These are phyloP conservation scores for Tipula unca DNA, from an alignment of 2,888 invertebrate species.

Conservation along the genomic window DNA sequence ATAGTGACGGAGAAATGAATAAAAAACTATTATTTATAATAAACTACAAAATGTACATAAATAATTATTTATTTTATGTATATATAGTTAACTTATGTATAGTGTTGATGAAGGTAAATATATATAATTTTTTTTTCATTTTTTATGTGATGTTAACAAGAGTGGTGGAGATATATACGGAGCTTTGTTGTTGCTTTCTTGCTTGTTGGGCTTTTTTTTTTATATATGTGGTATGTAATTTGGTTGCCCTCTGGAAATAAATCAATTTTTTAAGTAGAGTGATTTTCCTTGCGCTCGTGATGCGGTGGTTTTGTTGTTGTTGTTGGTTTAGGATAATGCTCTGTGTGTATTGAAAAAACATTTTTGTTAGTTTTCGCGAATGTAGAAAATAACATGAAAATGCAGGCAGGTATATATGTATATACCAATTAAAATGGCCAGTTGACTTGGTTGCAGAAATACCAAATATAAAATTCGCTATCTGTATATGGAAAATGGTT, in stretches of 20 bases:
- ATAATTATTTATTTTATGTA: not conserved
- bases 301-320: not conserved
- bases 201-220: not conserved
- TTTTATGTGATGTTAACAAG: not conserved
- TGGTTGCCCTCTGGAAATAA: not conserved
- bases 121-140: not conserved
- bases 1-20: not conserved
- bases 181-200: not conserved
- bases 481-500: too few species aligned
- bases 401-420: too few species aligned
- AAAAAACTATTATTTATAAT: not conserved
- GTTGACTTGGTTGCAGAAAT: too few species aligned
- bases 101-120: conserved; percentile 8
- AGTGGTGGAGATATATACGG: not conserved
- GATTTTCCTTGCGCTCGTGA: not conserved
- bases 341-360: too few species aligned
- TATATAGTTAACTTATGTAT: not conserved
- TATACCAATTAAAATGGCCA: too few species aligned
- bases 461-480: too few species aligned
- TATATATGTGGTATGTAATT: not conserved
- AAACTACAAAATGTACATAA: not conserved
- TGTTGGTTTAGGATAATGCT: not conserved
- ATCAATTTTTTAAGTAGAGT: not conserved
- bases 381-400: too few species aligned
- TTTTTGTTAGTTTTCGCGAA: too few species aligned